Percentiles rank a stretch among this genome's conserved stretches.
Conservation (phyloP, 1,140 invertebrate species). For the Phortica variegata region DNA sequence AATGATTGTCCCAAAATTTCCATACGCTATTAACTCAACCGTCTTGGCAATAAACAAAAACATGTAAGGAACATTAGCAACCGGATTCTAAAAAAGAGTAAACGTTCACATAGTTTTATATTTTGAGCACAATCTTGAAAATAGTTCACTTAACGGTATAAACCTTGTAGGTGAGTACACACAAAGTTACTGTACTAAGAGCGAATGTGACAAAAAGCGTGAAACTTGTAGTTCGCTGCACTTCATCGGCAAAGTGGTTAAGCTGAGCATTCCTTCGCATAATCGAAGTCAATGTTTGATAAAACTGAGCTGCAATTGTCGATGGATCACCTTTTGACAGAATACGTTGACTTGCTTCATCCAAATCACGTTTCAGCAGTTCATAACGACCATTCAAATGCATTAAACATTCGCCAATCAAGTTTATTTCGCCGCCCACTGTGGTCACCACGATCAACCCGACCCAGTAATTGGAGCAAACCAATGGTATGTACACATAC, state of each 20-base stretch:
- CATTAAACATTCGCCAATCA: conserved; percentile 39
- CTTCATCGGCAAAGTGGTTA: conserved; percentile 28
- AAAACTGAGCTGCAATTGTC: conserved; percentile 16
- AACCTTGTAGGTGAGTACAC: conserved; percentile 39
- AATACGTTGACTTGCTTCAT: neutral
- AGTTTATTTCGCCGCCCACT: conserved; percentile 40
- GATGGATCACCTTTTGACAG: neutral
- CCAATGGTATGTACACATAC: conserved; percentile 24
- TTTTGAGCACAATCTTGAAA: neutral
- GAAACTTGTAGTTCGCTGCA: conserved; percentile 42
- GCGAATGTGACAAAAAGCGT: conserved; percentile 42
- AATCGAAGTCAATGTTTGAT: conserved; percentile 15
- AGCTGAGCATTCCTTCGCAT: conserved; percentile 30
- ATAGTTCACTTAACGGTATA: conserved; percentile 27
- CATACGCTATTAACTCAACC: conserved; percentile 30
- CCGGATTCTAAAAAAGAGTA: conserved; percentile 18
- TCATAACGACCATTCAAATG: conserved; percentile 42
- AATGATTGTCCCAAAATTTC: conserved; percentile 34
- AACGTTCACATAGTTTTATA: neutral
- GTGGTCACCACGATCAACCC: conserved; percentile 36
- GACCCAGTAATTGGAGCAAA: conserved; percentile 32
- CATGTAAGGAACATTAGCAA: conserved; percentile 28
- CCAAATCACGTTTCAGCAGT: conserved; percentile 25
- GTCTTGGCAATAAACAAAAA: conserved; percentile 37
- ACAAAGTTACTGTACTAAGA: conserved; percentile 35